Evolutionary conservation across 2,113 vertebrate genomes (phyloP).

Genomic region (Lonchura striata): DNA sequence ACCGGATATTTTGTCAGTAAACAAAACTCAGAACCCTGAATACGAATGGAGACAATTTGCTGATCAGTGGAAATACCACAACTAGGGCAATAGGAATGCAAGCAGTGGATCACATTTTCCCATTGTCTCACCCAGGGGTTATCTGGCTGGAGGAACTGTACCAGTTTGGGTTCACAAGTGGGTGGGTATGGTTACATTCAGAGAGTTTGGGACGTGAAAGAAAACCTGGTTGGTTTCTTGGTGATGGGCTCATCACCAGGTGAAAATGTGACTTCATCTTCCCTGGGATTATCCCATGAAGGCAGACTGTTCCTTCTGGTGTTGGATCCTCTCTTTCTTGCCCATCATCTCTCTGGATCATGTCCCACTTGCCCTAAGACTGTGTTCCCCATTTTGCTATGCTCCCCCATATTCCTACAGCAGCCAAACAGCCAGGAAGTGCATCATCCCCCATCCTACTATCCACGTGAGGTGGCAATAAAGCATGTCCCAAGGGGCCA

Average conservation of each 20-base stretch:
- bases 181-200: not conserved
- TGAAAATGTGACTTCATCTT: not conserved
- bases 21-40: not conserved
- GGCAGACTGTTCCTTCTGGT: not conserved
- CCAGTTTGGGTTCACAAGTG: not conserved
- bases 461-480: not conserved
- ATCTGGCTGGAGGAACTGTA: not conserved
- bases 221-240: not conserved
- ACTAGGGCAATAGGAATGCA: conserved; percentile 42
- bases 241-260: not conserved
- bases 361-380: not conserved
- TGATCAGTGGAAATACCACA: conserved; percentile 52
- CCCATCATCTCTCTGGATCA: not conserved
- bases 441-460: no score
- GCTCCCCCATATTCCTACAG: not conserved
- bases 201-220: not conserved
- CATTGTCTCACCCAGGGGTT: not conserved
- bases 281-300: not conserved
- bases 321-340: not conserved
- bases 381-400: accelerated
- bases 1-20: conserved; percentile 61
- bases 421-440: not conserved
- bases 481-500: not conserved
- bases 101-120: conserved; percentile 50
- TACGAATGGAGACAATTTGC: conserved; percentile 35